Base-by-base conservation (phyloP, 1,140 invertebrate species). In the Lysiphlebus fabarum region DNA sequence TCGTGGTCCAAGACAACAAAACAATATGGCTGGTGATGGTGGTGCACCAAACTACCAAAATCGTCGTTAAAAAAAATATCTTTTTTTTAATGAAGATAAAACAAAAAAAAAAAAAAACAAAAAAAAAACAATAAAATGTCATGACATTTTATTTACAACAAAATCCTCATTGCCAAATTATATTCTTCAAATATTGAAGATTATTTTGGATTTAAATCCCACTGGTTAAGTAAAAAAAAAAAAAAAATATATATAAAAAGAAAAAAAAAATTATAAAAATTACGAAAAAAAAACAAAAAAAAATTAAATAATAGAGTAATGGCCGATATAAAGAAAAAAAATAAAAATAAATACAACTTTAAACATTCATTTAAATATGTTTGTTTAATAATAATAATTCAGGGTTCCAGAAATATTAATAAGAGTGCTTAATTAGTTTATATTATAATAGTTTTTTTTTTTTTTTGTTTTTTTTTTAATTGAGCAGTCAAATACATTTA, bases 41-140 rank as follows among this genome's bases (percentile, higher is more conserved):
- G 67, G 65, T 41, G 77, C 75, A 40, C 64, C 72, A 6, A 74
- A 67, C 34, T 79, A 77, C 37, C 68, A 74, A 43, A 77, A 69
- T 50, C 75, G 77, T 53, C 77, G 77, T 67, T 79, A 77, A 76
- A 65, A 56, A 43, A 55, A 5, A 37, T 38, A 38, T 11, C 49
- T 50, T 34, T n/a, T 42, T 53, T 34, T 6, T 49, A n/a, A n/a
- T n/a, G n/a, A n/a, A n/a, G n/a, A 36, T 38, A 38, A 34, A 44
- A 47, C 36, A 36, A 49, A 49, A 47, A 49, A 44, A 44, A 49
- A 47, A 51, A 51, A 34, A 34, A 51, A 38, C 17, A 51, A 37
- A 51, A n/a, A 51, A 33, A 34, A 1, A 26, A 26, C 17, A 26
- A 26, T 26, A 26, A 26, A 26, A 26, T 26, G 17, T 1, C 4